phyloP scores from a whole-genome alignment of 2,888 invertebrate genomes.

The Notocelia uddmanniana region DNA sequence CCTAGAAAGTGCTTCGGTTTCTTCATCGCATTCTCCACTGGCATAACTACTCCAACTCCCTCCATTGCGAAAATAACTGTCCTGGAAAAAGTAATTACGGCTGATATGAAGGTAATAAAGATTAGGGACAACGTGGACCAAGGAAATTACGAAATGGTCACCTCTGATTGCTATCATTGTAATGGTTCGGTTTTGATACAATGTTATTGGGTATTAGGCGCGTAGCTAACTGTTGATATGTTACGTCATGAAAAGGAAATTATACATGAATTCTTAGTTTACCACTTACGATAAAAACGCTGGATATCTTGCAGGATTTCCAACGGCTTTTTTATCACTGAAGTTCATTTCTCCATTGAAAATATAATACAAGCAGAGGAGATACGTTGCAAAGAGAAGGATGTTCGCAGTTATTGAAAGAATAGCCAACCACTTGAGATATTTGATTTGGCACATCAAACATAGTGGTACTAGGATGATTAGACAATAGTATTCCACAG shows the following conservation, averaged over 20 bases:
- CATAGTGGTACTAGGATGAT: constrained; percentile 73
- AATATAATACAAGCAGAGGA: constrained; percentile 94
- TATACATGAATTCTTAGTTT: background rate
- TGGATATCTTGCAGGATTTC: constrained; percentile 88
- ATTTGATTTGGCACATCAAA: constrained; percentile 85
- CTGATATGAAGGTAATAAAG: constrained; percentile 23
- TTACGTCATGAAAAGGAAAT: background rate
- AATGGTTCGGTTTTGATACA: background rate
- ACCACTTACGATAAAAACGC: constrained; percentile 91
- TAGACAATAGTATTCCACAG: constrained; percentile 78
- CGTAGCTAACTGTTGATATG: background rate
- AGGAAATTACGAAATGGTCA: constrained; percentile 27
- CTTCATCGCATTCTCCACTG: constrained; percentile 96
- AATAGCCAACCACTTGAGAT: constrained; percentile 94
- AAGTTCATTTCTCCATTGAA: constrained; percentile 84
- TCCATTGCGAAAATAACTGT: constrained; percentile 99
- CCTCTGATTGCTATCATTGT: background rate
- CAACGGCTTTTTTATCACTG: constrained; percentile 82
- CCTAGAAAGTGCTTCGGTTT: constrained; percentile 92
- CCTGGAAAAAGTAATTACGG: constrained; percentile 72
- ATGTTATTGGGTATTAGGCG: background rate
- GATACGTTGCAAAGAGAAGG: constrained; percentile 91
- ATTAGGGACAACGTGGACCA: constrained; percentile 16
- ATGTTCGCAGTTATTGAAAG: constrained; percentile 96
- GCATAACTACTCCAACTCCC: constrained; percentile 96